Evolutionary conservation across 2,113 vertebrate species (phyloP).

Genomic region (Columbina picui): DNA sequence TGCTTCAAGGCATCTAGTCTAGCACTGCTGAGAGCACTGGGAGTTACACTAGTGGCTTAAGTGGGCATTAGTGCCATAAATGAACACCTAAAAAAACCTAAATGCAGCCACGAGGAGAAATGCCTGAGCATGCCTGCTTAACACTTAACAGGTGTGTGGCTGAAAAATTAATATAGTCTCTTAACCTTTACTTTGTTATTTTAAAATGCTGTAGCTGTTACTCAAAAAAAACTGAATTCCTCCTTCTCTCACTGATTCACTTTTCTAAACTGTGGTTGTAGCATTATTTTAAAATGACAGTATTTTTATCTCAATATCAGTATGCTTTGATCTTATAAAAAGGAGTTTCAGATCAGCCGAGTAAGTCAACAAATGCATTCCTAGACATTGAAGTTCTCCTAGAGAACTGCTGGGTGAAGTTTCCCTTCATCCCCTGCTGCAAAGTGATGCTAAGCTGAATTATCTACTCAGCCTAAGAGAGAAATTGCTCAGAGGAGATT

Average conservation of each 20-base stretch:
- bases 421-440: slow-evolving; percentile 8
- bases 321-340: background rate
- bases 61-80: background rate
- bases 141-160: background rate
- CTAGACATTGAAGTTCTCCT: background rate
- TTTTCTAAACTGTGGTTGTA: background rate
- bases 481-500: slow-evolving; percentile 26
- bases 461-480: background rate
- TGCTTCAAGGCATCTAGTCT: background rate
- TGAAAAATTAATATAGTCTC: background rate
- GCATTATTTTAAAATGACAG: background rate
- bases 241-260: background rate
- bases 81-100: background rate
- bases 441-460: slow-evolving; percentile 33
- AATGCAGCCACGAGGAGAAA: background rate
- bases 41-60: background rate
- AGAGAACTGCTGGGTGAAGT: background rate
- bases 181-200: background rate
- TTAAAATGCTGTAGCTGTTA: background rate
- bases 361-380: background rate
- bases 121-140: background rate
- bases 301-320: background rate
- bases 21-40: background rate
- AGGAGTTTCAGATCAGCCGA: background rate
- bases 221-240: background rate